Percentiles rank a stretch among this genome's conserved stretches.
phyloP scores from a whole-genome alignment of 2,113 vertebrate species.

The Nannobrachium achirus region DNA sequence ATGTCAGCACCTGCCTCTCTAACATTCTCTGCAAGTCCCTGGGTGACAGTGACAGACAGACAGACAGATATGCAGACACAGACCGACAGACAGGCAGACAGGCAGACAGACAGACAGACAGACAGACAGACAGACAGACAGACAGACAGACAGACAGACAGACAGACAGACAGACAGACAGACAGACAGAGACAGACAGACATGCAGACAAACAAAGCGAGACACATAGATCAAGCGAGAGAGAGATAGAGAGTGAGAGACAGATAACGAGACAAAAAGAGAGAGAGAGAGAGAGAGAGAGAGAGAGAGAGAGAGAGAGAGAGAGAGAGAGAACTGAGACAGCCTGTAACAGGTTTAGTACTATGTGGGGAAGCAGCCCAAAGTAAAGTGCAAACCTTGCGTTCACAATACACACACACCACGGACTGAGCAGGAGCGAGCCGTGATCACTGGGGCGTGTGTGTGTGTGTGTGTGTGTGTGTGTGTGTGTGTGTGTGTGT shows the following conservation, averaged over 20 bases:
- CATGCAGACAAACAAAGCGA: neutral
- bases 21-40: too few species aligned
- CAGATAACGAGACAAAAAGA: neutral
- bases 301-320: conserved; percentile 1
- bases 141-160: neutral
- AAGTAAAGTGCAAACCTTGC: conserved; percentile 49
- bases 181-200: neutral
- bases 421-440: conserved; percentile 61
- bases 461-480: too few species aligned
- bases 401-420: conserved; percentile 37
- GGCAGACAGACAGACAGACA: neutral
- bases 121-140: neutral
- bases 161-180: neutral
- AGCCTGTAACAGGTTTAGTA: conserved; percentile 27
- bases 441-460: conserved; percentile 44
- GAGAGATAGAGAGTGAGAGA: neutral
- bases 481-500: too few species aligned
- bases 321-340: conserved; percentile 4
- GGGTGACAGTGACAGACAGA: neutral
- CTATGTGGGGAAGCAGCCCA: conserved; percentile 72
- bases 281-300: neutral
- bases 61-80: neutral
- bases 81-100: neutral
- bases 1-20: too few species aligned
- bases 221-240: neutral